A percentile compares a stretch with the other conserved stretches of the same genome.
Evolutionary conservation across 1,140 invertebrate species (phyloP).

Genomic region (Drosophila sulfurigaster): DNA sequence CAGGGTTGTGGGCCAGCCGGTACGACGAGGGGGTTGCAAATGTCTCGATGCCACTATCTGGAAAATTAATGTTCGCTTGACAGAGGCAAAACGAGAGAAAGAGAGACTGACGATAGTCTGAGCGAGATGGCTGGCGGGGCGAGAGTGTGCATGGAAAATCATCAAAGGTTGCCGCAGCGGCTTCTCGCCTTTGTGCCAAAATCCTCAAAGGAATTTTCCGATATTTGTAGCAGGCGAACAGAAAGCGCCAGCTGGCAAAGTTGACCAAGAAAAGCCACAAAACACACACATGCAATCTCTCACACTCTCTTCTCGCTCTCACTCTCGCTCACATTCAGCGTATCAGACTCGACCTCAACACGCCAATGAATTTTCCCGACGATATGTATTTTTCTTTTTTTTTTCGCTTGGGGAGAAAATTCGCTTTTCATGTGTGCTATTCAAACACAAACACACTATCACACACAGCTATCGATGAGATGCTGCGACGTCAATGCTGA

Average conservation of each 20-base stretch:
- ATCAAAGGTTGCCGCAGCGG: slow-evolving; percentile 83
- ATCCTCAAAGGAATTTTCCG: slow-evolving; percentile 85
- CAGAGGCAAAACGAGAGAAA: slow-evolving; percentile 5
- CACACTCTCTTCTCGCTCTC: slow-evolving; percentile 1
- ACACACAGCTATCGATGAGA: slow-evolving; percentile 66
- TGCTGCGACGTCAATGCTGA: slow-evolving; percentile 60
- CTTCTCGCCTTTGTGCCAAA: slow-evolving; percentile 81
- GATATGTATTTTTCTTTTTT: slow-evolving; percentile 59
- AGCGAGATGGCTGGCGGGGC: slow-evolving; percentile 13
- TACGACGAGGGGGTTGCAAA: slow-evolving; percentile 66
- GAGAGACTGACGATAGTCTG: neutral
- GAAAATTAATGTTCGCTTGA: slow-evolving; percentile 58
- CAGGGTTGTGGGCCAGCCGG: slow-evolving; percentile 41
- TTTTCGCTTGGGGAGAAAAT: slow-evolving; percentile 75
- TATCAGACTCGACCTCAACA: slow-evolving; percentile 54
- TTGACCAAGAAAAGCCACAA: slow-evolving; percentile 78
- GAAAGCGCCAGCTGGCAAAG: slow-evolving; percentile 64
- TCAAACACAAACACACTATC: slow-evolving; percentile 12
- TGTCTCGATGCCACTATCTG: slow-evolving; percentile 67
- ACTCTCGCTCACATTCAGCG: neutral
- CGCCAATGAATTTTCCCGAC: slow-evolving; percentile 74
- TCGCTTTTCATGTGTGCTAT: slow-evolving; percentile 77
- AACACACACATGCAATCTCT: slow-evolving; percentile 41
- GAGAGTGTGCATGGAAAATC: slow-evolving; percentile 70
- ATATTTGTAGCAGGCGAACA: slow-evolving; percentile 82